Base-by-base conservation (phyloP, 2,797 vertebrate genomes). In the Tolypeutes matacus region DNA sequence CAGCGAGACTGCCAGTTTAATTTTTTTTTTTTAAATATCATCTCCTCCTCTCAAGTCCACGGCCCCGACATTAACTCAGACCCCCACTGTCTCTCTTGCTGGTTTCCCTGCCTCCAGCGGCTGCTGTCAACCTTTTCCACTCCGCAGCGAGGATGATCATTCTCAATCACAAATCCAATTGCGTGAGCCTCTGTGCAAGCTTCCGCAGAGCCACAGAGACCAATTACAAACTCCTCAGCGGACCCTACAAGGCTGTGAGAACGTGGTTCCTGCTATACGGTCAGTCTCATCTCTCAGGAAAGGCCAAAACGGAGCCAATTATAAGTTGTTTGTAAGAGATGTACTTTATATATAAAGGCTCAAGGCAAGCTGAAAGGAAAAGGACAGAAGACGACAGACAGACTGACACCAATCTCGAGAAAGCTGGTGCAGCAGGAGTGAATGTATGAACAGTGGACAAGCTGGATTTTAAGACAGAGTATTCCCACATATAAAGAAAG, bases 371-470 rank as follows among this genome's bases (percentile, higher is more conserved):
- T 76, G 70, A 27, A 51, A 8, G 1, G 29, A n/a, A 46, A 1
- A 11, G 21, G 84, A 34, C 4, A 12, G 42, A 73, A 36, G 14
- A 13, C 6, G 34, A 34, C 20, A 6, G 0, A 2, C 4, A 1
- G 9, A 17, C 39, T 27, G 23, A 29, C 12, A 8, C 31, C 65
- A 1, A 10, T 4, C 21, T 29, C 3, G 39, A 20, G 25, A 14
- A 31, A 27, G 39, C n/a, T 12, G n/a, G 6, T 14, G 18, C 0
- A 0, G n/a, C 73, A 1, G 23, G 4, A 10, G 13, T 0, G 6
- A 5, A n/a, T 29, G 10, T 1, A 1, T 0, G 27, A 36, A 7
- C 7, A 6, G 51, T 39, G 42, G 36, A 23, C 27, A 36, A 4
- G 34, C 2, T 1, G 5, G 23, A 31, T 27, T 51, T 53, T 3